Conservation (phyloP, 1,140 invertebrate species). For the Frieseomelitta varia region DNA sequence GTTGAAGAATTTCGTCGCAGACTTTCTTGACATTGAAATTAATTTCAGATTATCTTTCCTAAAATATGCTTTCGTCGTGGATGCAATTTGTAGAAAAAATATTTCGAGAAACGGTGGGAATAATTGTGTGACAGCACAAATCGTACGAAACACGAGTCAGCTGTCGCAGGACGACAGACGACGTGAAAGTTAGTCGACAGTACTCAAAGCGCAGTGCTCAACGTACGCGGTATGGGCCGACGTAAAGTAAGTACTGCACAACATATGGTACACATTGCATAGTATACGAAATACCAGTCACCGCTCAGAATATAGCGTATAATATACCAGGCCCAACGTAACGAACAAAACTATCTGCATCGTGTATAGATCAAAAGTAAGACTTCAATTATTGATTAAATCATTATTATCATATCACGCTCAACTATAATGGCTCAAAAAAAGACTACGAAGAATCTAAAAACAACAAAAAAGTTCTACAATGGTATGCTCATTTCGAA, state of each 20-base stretch:
- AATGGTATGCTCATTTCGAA: not conserved
- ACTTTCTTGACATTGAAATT: not conserved
- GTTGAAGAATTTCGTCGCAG: not conserved
- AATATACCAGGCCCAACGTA: not conserved
- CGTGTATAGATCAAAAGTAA: too few species aligned
- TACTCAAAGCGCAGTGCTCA: not conserved
- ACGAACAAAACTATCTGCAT: constrained; percentile 2
- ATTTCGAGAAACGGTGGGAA: not conserved
- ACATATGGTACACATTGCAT: not conserved
- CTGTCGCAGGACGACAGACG: not conserved
- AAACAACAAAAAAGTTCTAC: not conserved
- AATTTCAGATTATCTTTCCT: not conserved
- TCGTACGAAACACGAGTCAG: not conserved
- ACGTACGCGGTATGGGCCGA: not conserved
- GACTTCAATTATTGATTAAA: not conserved
- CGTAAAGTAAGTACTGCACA: not conserved
- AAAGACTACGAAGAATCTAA: not conserved
- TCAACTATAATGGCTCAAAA: too few species aligned
- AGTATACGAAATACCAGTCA: constrained; percentile 12
- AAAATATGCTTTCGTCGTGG: not conserved
- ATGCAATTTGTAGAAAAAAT: not conserved
- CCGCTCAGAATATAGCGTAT: not conserved
- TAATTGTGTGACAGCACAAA: not conserved
- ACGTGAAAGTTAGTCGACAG: not conserved
- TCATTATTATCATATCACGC: too few species aligned